Evolutionary conservation across 1,140 invertebrate genomes (phyloP), one percentile per base, ranked within the genome.

Genomic region (Trichonephila clavipes): DNA sequence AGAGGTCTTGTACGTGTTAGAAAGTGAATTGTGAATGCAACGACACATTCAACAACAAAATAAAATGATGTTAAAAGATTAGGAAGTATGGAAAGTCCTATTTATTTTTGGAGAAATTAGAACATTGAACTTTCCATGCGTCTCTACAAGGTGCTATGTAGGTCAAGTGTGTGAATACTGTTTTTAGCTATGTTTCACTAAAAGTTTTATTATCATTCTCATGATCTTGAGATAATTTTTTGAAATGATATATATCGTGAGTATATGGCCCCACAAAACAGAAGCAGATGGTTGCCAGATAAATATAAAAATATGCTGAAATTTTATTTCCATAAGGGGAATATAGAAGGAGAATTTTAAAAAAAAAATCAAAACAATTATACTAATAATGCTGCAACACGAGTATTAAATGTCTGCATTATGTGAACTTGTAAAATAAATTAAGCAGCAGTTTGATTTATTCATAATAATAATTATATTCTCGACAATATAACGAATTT

Each of bases 81-180:
- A 87, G 91, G 82, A 86, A 87, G 91, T 64, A 85, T 51, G 24
- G 62, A 58, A 85, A 85, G 61, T 85, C 51, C 62, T 81, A 64
- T 93, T 61, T 93, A 93, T 88, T 88, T 93, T 88, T 72, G 59
- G 83, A 28, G 59, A 61, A 93, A 93, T 82, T 88, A 64, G 92
- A 88, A 93, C 92, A 85, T 77, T 93, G 92, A 93, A 93, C 92
- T 88, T 88, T 82, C 5, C n/a, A 44, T 59, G 58, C 72, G 58
- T 40, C 66, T 69, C 19, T 59, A 62, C 51, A 44, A 40, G 91
- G 18, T 59, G n/a, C 34, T 34, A 93, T 88, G 85, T 93, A 51
- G 92, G 92, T 88, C 86, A 93, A 93, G 69, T 64, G 28, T 93
- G 86, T 82, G 44, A 72, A 66, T 51, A 19, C 69, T 59, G 61